phyloP scores from a whole-genome alignment of 2,888 invertebrate genomes.

The Cryptocephalus primarius region DNA sequence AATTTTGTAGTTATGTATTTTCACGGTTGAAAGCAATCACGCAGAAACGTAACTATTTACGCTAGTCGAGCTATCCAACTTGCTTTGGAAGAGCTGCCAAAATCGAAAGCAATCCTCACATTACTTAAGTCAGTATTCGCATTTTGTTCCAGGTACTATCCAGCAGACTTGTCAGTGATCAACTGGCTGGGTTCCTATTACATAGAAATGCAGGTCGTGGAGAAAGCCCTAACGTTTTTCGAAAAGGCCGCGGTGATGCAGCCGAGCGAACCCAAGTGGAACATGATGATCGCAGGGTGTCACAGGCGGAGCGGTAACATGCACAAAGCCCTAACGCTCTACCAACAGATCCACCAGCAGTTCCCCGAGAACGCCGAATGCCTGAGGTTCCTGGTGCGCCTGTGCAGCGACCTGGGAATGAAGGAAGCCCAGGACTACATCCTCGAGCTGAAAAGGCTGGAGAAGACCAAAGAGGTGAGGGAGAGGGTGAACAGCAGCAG shows the following conservation, averaged over 20 bases:
- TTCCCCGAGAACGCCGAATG: constrained; percentile 96
- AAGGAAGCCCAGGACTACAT: constrained; percentile 81
- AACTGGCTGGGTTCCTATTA: constrained; percentile 86
- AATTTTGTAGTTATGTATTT: too few species aligned
- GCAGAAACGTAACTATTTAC: too few species aligned
- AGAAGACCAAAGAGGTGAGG: constrained; percentile 43
- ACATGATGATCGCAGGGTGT: constrained; percentile 76
- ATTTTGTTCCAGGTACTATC: constrained; percentile 45
- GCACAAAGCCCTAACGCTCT: constrained; percentile 60
- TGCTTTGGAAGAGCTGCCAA: too few species aligned
- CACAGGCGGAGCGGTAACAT: constrained; percentile 66
- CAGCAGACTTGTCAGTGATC: constrained; percentile 64
- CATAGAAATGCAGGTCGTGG: constrained; percentile 77
- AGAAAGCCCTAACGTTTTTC: constrained; percentile 75
- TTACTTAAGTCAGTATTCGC: background rate
- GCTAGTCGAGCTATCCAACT: too few species aligned
- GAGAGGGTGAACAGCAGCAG: constrained; percentile 48
- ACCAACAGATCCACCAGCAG: constrained; percentile 45
- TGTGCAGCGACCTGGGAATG: constrained; percentile 83
- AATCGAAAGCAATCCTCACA: too few species aligned
- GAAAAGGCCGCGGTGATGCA: constrained; percentile 67
- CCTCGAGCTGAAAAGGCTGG: constrained; percentile 65
- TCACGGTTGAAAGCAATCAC: too few species aligned
- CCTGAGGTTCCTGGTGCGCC: constrained; percentile 74
- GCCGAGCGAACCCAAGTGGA: constrained; percentile 74